Evolutionary conservation across 2,113 vertebrate species (phyloP), one percentile per base, ranked within the genome.

Genomic region (Rana temporaria): DNA sequence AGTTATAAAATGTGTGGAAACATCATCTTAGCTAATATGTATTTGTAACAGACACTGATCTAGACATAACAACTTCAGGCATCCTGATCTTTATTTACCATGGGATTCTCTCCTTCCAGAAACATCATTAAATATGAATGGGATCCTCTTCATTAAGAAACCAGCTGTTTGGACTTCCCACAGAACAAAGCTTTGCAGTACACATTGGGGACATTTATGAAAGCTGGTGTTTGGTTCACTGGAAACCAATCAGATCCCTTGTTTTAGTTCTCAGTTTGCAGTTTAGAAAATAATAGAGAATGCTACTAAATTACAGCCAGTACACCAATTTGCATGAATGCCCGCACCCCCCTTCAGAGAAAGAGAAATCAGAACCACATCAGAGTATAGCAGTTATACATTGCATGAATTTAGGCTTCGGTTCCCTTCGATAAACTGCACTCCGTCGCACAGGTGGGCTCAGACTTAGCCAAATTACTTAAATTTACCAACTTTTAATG

Each of bases 401-500:
- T 15, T 30, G 20, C 24, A n/a, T 74, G 19, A 74, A 15, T 86
- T 86, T 19, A 0, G 18, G 57, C 22, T 17, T 26, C 15, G 20
- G 38, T 71, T 55, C 32, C 26, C 52, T 79, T 60, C 19, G 14
- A 8, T 18, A 24, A 18, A 20, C 53, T 79, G 64, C 52, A 81
- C 84, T 84, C 87, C 94, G 67, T 88, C 84, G 91, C 87, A 90
- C 92, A 90, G 87, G 90, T 90, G 70, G 62, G 92, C 92, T 94
- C 81, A 88, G 89, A 76, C 22, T 91, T 91, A 90, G 92, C 93
- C 93, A 95, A 95, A 95, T 92, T 95, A 95, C 95, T 95, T 95
- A 95, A 94, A 94, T 95, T 93, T 95, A 94, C 95, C 94, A 92
- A 94, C 89, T 94, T 75, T 86, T 92, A 94, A 92, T 94, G 93